A percentile compares a stretch with the other conserved stretches of the same genome.
Evolutionary conservation across 2,888 invertebrate genomes (phyloP).

Genomic region (Acrocyrtus sp.): DNA sequence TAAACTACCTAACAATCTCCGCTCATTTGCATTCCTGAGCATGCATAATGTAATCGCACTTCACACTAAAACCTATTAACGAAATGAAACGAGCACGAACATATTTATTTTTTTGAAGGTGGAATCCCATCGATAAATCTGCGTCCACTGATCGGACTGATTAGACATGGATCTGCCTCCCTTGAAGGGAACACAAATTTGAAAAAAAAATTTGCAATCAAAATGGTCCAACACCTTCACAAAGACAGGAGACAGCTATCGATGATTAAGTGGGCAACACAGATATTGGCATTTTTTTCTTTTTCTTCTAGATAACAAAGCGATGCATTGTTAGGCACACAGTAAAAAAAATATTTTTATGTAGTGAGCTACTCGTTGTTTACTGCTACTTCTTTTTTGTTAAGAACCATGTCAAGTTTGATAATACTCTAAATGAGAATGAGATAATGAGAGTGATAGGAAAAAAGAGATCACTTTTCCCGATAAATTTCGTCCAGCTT

Average conservation of each 20-base stretch:
- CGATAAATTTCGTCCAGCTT: not conserved
- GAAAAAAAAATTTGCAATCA: constrained; percentile 18
- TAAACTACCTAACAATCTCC: no score
- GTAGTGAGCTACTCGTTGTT: no score
- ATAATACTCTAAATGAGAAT: not conserved
- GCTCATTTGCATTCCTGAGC: no score
- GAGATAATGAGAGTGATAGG: not conserved
- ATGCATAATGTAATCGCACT: no score
- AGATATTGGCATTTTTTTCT: constrained; percentile 21
- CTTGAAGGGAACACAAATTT: constrained; percentile 34
- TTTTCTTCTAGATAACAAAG: not conserved
- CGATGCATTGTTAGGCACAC: no score
- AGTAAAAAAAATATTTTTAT: no score
- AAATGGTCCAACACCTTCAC: constrained; percentile 37
- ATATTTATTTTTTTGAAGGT: no score
- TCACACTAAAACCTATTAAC: no score
- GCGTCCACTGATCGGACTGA: constrained; percentile 32
- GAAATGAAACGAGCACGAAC: no score
- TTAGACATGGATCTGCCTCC: constrained; percentile 47
- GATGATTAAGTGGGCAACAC: constrained; percentile 42
- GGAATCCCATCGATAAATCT: constrained; percentile 36
- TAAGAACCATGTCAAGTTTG: no score
- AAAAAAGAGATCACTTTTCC: not conserved
- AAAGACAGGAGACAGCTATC: constrained; percentile 35
- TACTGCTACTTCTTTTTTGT: no score